Conservation (phyloP, 2,797 vertebrate species). For the Diceros bicornis region DNA sequence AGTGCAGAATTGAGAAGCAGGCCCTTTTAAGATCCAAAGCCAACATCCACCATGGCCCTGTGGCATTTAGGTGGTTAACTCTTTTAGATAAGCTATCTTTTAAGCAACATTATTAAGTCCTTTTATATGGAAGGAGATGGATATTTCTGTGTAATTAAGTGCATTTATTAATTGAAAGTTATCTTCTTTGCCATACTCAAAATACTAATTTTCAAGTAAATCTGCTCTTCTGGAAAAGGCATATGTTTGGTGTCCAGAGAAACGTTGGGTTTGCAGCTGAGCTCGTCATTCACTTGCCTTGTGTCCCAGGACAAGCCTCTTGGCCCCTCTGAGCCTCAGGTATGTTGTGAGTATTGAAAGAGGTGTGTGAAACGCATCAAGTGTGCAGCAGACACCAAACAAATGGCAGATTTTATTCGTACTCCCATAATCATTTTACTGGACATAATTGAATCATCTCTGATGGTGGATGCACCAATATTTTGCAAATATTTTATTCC, state of each 20-base stretch:
- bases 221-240: background rate
- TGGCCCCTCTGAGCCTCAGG: background rate
- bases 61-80: background rate
- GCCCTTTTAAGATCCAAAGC: background rate
- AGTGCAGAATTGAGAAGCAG: constrained; percentile 51
- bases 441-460: background rate
- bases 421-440: background rate
- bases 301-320: background rate
- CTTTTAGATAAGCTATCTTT: background rate
- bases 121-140: background rate
- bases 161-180: constrained; percentile 43
- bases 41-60: background rate
- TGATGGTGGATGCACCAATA: fast-evolving
- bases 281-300: background rate
- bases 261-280: background rate
- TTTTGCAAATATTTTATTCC: background rate
- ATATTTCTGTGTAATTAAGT: background rate
- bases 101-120: background rate
- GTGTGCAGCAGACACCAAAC: background rate
- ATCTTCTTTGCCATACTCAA: constrained; percentile 19
- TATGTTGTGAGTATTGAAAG: background rate
- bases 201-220: constrained; percentile 1
- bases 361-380: background rate
- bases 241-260: background rate
- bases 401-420: background rate